Evolutionary conservation across 2,113 vertebrate species (phyloP).

Genomic region (Ginglymostoma cirratum): DNA sequence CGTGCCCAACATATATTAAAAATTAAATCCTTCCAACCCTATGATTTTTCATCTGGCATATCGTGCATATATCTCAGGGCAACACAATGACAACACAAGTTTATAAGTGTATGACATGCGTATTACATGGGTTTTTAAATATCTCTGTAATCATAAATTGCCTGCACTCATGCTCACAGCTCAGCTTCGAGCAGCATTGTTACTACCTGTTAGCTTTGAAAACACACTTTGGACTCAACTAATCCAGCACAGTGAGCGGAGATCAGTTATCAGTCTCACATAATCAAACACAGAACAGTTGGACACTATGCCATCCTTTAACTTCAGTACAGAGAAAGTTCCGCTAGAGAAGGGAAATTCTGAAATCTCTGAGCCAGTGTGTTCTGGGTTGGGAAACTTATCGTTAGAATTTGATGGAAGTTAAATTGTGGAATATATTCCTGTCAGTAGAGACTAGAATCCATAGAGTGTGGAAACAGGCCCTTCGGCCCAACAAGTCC

Average conservation of each 20-base stretch:
- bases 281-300: background rate
- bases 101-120: background rate
- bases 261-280: background rate
- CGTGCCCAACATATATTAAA: background rate
- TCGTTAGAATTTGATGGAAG: background rate
- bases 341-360: background rate
- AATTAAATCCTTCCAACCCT: too few species aligned
- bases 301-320: background rate
- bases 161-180: background rate
- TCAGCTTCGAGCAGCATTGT: background rate
- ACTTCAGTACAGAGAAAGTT: background rate
- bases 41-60: background rate
- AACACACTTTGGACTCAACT: background rate
- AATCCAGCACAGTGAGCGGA: background rate
- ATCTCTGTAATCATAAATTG: background rate
- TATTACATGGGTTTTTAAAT: background rate
- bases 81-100: background rate
- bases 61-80: background rate
- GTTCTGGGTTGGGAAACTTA: background rate
- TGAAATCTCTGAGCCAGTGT: background rate
- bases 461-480: too few species aligned
- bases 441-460: background rate
- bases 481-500: too few species aligned
- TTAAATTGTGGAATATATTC: background rate
- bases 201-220: background rate